Evolutionary conservation across 2,113 vertebrate species (phyloP).

Genomic region (Chaenocephalus aceratus): DNA sequence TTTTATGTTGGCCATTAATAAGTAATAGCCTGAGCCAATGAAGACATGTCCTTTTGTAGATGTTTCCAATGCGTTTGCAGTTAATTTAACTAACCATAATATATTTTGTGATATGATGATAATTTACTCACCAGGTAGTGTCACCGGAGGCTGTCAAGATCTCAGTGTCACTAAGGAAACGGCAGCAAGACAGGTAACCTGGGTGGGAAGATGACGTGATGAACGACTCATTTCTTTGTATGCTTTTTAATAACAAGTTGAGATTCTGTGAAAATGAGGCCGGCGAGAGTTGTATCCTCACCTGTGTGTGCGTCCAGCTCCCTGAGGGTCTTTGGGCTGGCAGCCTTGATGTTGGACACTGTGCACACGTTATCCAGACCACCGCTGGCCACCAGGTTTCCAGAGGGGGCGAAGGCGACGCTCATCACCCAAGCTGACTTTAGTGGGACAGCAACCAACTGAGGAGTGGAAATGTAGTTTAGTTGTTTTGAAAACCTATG

Average conservation of each 20-base stretch:
- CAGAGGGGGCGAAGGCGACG: conserved; percentile 84
- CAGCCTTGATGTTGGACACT: conserved; percentile 81
- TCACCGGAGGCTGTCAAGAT: conserved; percentile 86
- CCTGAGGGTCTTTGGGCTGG: conserved; percentile 80
- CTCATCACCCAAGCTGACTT: conserved; percentile 89
- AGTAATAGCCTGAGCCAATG: neutral
- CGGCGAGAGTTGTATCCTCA: conserved; percentile 16
- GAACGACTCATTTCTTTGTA: fast-evolving
- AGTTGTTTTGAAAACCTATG: neutral
- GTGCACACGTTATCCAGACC: conserved; percentile 87
- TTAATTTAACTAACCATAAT: neutral
- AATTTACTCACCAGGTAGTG: conserved; percentile 84
- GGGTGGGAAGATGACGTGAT: neutral
- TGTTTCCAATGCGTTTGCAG: neutral
- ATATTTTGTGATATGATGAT: no score
- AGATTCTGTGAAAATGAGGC: no score
- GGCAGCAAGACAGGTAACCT: conserved; percentile 85
- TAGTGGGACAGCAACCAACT: conserved; percentile 84
- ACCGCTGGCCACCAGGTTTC: conserved; percentile 84
- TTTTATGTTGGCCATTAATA: no score
- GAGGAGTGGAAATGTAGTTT: conserved; percentile 4
- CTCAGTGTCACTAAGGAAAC: conserved; percentile 84
- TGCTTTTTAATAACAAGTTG: neutral
- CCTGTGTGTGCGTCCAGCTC: conserved; percentile 86
- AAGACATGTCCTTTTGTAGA: neutral